Evolutionary conservation across 2,113 vertebrate species (phyloP).

Genomic region (Nipponia nippon): DNA sequence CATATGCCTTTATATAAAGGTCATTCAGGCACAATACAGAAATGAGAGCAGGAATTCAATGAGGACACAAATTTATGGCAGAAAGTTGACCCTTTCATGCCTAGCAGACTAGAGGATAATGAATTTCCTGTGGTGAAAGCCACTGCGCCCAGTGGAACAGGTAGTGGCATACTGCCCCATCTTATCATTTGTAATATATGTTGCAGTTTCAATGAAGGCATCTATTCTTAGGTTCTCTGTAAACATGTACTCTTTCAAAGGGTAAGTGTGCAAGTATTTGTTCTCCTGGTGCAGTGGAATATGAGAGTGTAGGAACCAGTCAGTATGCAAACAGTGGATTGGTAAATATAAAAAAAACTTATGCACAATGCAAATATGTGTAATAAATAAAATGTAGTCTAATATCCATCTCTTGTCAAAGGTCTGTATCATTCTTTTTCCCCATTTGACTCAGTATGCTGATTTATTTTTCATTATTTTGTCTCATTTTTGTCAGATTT

Average conservation of each 20-base stretch:
- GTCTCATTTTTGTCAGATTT: background rate
- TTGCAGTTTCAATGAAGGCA: background rate
- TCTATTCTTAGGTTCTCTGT: background rate
- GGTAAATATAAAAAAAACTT: background rate
- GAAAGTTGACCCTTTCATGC: background rate
- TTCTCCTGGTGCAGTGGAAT: background rate
- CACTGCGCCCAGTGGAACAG: background rate
- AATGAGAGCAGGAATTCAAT: background rate
- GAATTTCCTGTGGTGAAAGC: background rate
- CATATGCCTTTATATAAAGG: background rate
- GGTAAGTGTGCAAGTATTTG: background rate
- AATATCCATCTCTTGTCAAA: background rate
- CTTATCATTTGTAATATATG: background rate
- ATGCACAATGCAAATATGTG: background rate
- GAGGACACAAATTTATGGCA: background rate
- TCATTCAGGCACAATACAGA: background rate
- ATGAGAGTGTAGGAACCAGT: background rate
- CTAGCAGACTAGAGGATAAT: background rate
- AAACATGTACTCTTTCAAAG: background rate
- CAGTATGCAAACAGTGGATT: background rate
- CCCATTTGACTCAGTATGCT: background rate
- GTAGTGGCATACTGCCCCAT: accelerated
- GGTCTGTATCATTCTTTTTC: background rate
- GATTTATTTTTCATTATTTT: background rate
- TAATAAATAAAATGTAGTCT: background rate